Conservation (phyloP, 2,113 vertebrate genomes). For the Cercocebus atys region DNA sequence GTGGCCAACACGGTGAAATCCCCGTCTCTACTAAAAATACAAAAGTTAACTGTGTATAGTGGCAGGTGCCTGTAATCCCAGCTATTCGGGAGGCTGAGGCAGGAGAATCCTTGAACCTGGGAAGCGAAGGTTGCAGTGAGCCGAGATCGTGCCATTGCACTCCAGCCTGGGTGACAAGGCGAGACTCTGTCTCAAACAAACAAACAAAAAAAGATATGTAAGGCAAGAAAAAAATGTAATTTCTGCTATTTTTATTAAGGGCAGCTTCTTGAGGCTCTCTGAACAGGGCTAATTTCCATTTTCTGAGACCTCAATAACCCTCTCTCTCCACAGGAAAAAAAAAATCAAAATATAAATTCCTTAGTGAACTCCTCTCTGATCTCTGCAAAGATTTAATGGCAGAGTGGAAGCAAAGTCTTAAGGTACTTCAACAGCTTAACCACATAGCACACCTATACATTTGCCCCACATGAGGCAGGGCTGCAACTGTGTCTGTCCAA, state of each 20-base stretch:
- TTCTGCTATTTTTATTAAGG: background rate
- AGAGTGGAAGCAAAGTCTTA: background rate
- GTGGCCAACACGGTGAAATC: too few relatives aligned
- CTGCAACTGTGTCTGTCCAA: background rate
- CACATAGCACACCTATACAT: fast-evolving
- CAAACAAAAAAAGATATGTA: background rate
- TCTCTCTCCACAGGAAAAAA: background rate
- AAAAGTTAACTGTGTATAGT: too few relatives aligned
- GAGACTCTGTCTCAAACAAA: too few relatives aligned
- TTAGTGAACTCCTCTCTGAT: background rate
- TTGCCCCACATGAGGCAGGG: fast-evolving
- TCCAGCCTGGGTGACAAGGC: too few relatives aligned
- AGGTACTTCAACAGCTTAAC: background rate
- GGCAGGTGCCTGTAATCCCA: too few relatives aligned
- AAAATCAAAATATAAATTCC: background rate
- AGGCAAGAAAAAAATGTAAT: background rate
- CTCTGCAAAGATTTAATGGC: background rate
- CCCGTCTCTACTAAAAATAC: too few relatives aligned
- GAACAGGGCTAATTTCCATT: conserved; percentile 50
- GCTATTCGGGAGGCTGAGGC: too few relatives aligned
- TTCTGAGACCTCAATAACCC: conserved; percentile 48
- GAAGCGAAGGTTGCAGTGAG: too few relatives aligned
- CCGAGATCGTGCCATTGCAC: too few relatives aligned
- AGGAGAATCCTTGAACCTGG: too few relatives aligned
- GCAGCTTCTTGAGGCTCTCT: conserved; percentile 32